Evolutionary conservation across 2,888 invertebrate species (phyloP), one percentile per base, ranked within the genome.

Genomic region (Drosophila mercatorum): DNA sequence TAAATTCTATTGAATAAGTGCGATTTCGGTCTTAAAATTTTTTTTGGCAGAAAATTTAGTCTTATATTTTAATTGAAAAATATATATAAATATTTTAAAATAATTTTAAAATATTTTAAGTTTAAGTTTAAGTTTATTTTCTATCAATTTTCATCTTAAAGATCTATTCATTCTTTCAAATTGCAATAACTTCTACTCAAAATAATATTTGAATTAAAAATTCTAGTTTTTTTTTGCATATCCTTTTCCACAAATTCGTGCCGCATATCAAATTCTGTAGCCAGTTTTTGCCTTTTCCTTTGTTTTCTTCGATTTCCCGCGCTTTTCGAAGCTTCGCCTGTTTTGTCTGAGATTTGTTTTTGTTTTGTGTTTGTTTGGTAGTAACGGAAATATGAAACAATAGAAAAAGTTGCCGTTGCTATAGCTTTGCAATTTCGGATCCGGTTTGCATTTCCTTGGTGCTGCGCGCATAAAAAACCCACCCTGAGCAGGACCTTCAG

Each of bases 371-470:
- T 17, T 17, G 17, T 17, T 17, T 17, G 17, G 17, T 17, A 17
- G 17, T 47, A 46, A 58, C 44, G 58, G 58, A 58, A 58, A 46
- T 57, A 14, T 55, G 17, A 43, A 43, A 57, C 44, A 57, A 57
- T 55, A 55, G 55, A 55, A 55, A 52, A 55, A 41, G 55, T 55
- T 55, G 55, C 53, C 41, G 51, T 61, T 61, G 61, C n/a, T 36
- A 5, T 36, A 31, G 55, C 55, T 55, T 55, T 41, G 12, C n/a
- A 61, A 51, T 41, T n/a, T 53, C 17, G 43, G 66, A 80, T 83
- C 84, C 81, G 75, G 82, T 83, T 75, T 49, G 46, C 59, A 72
- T 53, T 66, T 83, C 80, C 83, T 79, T 75, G 87, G 81, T 83
- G 86, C 81, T 40, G 40, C 64, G 5, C 11, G 46, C 26, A 14